Evolutionary conservation across 2,888 invertebrate species (phyloP).

Genomic region (Eristalis tenax): DNA sequence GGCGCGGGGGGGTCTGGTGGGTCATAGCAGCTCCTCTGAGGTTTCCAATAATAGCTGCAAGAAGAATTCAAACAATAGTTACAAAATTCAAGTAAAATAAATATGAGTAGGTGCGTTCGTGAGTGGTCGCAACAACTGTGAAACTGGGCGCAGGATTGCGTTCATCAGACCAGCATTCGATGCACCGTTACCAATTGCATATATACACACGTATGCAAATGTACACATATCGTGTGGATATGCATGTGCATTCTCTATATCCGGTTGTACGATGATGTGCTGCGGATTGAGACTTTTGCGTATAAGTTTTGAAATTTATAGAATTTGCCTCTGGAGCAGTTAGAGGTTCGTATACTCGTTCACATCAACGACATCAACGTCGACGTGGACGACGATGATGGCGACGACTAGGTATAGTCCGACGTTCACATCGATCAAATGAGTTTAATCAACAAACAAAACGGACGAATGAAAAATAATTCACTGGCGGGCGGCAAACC

Average conservation of each 20-base stretch:
- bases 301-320: constrained; percentile 72
- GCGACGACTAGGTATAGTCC: constrained; percentile 41
- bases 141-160: constrained; percentile 11
- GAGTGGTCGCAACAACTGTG: constrained; percentile 63
- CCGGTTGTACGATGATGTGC: constrained; percentile 38
- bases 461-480: constrained; percentile 71
- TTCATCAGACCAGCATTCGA: constrained; percentile 22
- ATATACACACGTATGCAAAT: neutral
- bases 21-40: constrained; percentile 67
- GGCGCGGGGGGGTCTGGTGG: constrained; percentile 39
- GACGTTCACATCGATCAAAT: constrained; percentile 66
- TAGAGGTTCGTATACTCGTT: constrained; percentile 17
- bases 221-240: neutral
- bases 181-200: constrained; percentile 11
- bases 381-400: constrained; percentile 17
- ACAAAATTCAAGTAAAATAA: constrained; percentile 72
- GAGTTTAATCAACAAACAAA: constrained; percentile 71
- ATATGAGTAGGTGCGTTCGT: constrained; percentile 71
- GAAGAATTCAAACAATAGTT: constrained; percentile 72
- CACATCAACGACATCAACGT: constrained; percentile 18
- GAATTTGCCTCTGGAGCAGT: constrained; percentile 66
- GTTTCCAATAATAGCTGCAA: constrained; percentile 72
- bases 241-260: constrained; percentile 21
- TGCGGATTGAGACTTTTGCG: constrained; percentile 71
- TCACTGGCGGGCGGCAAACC: constrained; percentile 50